Base-by-base conservation (phyloP, 2,113 vertebrate genomes). In the Dromas ardeola region DNA sequence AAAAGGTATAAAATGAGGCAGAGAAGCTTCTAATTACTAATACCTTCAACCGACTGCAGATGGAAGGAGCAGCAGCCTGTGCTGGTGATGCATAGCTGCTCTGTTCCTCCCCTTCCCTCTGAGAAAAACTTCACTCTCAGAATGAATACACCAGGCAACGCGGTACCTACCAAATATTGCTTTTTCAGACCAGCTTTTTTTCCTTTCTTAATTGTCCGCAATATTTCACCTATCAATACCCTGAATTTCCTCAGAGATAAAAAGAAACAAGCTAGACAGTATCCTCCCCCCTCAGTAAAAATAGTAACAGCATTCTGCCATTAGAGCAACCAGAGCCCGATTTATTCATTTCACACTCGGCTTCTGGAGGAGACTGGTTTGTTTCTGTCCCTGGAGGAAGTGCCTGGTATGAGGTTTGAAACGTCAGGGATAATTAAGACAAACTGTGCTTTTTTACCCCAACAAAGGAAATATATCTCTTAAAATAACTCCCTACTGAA, bases 401-500 rank as follows among this genome's bases (percentile, higher is more conserved):
- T 2, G 71, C 94, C 87, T 94, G 65, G 49, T 96, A 95, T 96
- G 96, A 97, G 85, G 88, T 97, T 97, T 97, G 95, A 97, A 98
- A 98, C 74, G 66, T 97, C 97, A 97, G 85, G 88, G 96, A 97
- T 98, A 98, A 98, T 98, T 98, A 98, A 98, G 97, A 98, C 93
- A 97, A 98, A 98, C 88, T 96, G 85, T 96, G 94, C 93, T 97
- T 97, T 98, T 97, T 96, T 91, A 95, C 83, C 61, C 83, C 91
- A 96, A 94, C 91, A 95, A 97, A 98, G 97, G 93, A 98, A 98
- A 97, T 97, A 82, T 77, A 97, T 97, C 94, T 97, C 96, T 97
- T 97, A 97, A 96, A 98, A 96, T 97, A 97, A 97, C 96, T 96
- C 97, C 96, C 96, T 94, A 84, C 89, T 96, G 91, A 97, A 97